Evolutionary conservation across 2,888 invertebrate genomes (phyloP), one percentile per base, ranked within the genome.

Genomic region (Limnephilus auricula): DNA sequence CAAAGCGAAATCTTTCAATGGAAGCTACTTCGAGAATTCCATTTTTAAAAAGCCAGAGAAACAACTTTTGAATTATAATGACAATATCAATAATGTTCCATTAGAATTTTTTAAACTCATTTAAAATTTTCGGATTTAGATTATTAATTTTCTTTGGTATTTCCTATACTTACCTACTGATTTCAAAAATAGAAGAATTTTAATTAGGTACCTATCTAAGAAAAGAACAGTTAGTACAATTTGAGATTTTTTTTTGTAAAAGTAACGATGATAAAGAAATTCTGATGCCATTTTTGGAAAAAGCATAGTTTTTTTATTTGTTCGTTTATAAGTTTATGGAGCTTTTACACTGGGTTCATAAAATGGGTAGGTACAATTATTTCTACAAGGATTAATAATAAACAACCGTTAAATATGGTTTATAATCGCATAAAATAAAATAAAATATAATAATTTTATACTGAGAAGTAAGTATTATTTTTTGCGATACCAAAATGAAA

Each of bases 1-100:
- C 50, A 45, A 31, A 31, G 45, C 34, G 78, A 37, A 34, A 34
- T 88, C 87, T 78, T 32, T 65, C 10, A 79, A 34, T 34, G 31
- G 65, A 78, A 31, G 32, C 50, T 65, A 78, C 78, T 85, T 85
- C 50, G 34, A 37, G 37, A 88, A 32, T 32, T 34, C 30, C 34
- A 34, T 78, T 88, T 88, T 89, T 80, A 79, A 89, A 79, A 79
- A 45, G 88, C 84, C 2, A 1, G 37, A 83, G 18, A 83, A 83
- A 65, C 65, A 65, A 25, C 65, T 65, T 65, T 32, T 80, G 80
- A 80, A 85, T 85, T 85, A 85, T n/a, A 85, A 84, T 84, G n/a
- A 37, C 34, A 84, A 85, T 85, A 85, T 85, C 40, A 50, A 85
- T 85, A 13, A 45, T 45, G 37, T 85, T 37, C 37, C 10, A 65